A percentile compares a stretch with the other conserved stretches of the same genome.
These are phyloP conservation scores for Falco rusticolus DNA, from an alignment of 2,797 vertebrate species.

Conservation along the genomic window DNA sequence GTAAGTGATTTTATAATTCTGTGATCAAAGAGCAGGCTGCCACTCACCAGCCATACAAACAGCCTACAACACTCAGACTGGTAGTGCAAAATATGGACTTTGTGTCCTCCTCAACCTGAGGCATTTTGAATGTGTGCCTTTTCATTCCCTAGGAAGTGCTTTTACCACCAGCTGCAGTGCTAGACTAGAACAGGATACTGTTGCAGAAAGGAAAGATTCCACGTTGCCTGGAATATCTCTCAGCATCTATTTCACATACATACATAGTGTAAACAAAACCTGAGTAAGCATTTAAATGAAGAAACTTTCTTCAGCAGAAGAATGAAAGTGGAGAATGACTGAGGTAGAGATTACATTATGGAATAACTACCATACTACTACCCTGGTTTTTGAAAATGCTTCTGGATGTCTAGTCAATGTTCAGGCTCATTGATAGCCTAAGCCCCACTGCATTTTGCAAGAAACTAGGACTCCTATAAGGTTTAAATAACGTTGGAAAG, in stretches of 20 bases:
- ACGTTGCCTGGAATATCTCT: not conserved
- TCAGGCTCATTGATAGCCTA: not conserved
- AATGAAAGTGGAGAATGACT: not conserved
- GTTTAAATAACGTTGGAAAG: not conserved
- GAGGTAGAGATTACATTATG: not conserved
- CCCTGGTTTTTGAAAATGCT: not conserved
- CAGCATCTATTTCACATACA: not conserved
- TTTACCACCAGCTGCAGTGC: not conserved
- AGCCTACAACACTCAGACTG: not conserved
- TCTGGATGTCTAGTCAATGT: not conserved
- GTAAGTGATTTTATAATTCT: no score
- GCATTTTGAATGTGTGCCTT: not conserved
- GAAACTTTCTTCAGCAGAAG: not conserved
- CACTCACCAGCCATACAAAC: not conserved
- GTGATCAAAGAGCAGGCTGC: not conserved
- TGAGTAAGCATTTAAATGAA: not conserved
- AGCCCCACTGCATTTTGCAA: not conserved
- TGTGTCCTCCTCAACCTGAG: not conserved
- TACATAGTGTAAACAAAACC: not conserved
- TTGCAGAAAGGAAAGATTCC: not conserved
- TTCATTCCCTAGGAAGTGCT: not conserved
- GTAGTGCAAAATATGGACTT: not conserved
- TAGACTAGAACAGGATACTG: not conserved
- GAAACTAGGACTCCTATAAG: not conserved
- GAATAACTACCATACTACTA: not conserved